These are phyloP conservation scores for Cyprinodon diabolis DNA, from an alignment of 2,797 vertebrate species.

Conservation along the genomic window DNA sequence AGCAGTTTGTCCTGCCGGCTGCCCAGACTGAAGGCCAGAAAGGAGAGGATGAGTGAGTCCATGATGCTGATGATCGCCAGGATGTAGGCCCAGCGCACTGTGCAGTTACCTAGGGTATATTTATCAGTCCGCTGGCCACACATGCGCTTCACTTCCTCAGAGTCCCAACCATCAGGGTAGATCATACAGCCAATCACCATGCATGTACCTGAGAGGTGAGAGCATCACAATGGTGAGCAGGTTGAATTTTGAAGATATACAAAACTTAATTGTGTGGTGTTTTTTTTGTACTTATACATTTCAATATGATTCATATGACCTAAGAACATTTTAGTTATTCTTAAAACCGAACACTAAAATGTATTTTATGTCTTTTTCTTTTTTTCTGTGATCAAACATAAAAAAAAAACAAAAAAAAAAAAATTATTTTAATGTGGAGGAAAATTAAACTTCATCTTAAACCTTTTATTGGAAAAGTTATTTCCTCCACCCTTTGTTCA, in stretches of 20 bases:
- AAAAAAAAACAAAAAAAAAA: not conserved
- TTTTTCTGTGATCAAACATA: not conserved
- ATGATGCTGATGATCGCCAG: slow-evolving; percentile 97
- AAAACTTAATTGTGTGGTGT: not conserved
- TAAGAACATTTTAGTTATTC: not conserved
- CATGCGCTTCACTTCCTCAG: slow-evolving; percentile 90
- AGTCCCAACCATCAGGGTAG: slow-evolving; percentile 98
- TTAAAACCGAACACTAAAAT: not conserved
- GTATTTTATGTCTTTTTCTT: not conserved
- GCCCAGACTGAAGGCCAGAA: slow-evolving; percentile 93
- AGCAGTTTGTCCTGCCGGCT: slow-evolving; percentile 95
- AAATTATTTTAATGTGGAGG: not conserved
- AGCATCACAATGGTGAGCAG: too few species aligned
- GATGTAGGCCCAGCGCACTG: slow-evolving; percentile 98
- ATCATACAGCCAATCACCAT: slow-evolving; percentile 97
- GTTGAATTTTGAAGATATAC: not conserved
- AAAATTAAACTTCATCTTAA: too few species aligned
- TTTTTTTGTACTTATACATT: not conserved
- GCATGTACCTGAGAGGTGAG: slow-evolving; percentile 82
- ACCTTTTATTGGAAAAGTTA: too few species aligned
- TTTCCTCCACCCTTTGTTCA: not conserved
- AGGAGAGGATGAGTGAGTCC: slow-evolving; percentile 91
- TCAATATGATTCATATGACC: not conserved
- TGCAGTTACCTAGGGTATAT: slow-evolving; percentile 95
- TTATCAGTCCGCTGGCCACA: slow-evolving; percentile 96